Conservation (phyloP, 1,140 invertebrate species). For the Drosophila ironensis region DNA sequence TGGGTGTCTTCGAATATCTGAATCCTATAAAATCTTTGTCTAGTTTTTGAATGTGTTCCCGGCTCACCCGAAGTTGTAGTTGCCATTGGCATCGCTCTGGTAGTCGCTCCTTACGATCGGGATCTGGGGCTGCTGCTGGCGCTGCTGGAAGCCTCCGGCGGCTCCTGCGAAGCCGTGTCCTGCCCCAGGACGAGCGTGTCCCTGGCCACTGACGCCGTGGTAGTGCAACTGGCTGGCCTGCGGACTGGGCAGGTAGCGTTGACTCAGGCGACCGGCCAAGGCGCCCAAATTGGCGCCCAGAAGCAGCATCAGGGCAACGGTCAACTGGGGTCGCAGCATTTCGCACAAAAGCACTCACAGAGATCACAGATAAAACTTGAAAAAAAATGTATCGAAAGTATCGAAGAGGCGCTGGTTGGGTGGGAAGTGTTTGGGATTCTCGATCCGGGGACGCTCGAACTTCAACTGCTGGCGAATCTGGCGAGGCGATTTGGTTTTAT, state of each 20-base stretch:
- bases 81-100: conserved; percentile 83
- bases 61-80: conserved; percentile 85
- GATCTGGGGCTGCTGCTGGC: conserved; percentile 67
- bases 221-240: conserved; percentile 62
- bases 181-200: conserved; percentile 19
- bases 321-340: conserved; percentile 33
- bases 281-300: conserved; percentile 9
- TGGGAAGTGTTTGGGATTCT: conserved; percentile 1
- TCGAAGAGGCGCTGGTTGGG: no score
- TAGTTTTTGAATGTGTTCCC: no score
- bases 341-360: conserved; percentile 6
- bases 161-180: background rate
- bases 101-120: conserved; percentile 84
- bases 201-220: conserved; percentile 60
- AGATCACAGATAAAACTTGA: conserved; percentile 5
- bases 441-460: conserved; percentile 26
- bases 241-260: conserved; percentile 69
- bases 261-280: conserved; percentile 35
- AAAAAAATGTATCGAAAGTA: conserved; percentile 2
- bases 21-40: no score
- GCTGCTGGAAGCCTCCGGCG: conserved; percentile 14
- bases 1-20: no score
- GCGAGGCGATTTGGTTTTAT: conserved; percentile 53
- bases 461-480: conserved; percentile 47
- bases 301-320: conserved; percentile 27